Base-by-base conservation (phyloP, 2,888 invertebrate species). In the Chloromyia formosa region DNA sequence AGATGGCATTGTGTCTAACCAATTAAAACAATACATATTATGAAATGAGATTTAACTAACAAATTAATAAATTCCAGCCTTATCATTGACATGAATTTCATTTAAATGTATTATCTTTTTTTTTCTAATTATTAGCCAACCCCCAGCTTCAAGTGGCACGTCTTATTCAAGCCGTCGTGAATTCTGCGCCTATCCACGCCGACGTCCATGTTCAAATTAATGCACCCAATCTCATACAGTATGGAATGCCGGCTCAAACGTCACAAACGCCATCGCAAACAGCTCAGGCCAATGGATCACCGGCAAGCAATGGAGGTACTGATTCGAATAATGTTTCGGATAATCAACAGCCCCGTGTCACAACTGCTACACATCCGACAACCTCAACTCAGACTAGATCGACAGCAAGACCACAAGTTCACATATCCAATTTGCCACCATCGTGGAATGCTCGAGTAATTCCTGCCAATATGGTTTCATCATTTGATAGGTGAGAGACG, bases 381-480 rank as follows among this genome's bases (percentile, higher is more conserved):
- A 92, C 91, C 22, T 87, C 91, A 0, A 92, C 92, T 0, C 89
- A 91, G 80, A 92, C 92, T 1, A 87, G 91, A 49, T 90, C 90
- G 71, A 91, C 92, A 16, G 85, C 90, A 5, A 87, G 92, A 27
- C 91, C 92, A 0, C 91, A 92, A 80, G 89, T 91, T 10, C 91
- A 91, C 81, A 87, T 90, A 62, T 88, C 89, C 14, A 86, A 88
- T 75, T 86, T 88, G 14, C 86, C 90, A 78, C 88, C 88, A 78
- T 86, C 82, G 62, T 84, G 85, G 82, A 82, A 82, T 77, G 82
- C 84, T 42, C 82, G 86, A 61, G 82, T 84, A 49, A 81, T 84
- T 62, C 84, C 86, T 42, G 82, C 81, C 1, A 84, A 84, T 79
- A 83, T 82, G 78, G 77, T 83, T 69, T 83, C 85, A 9, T 83